A percentile compares a stretch with the other conserved stretches of the same genome.
These are phyloP conservation scores for Drosophila testacea DNA, from an alignment of 2,888 invertebrate species.

Conservation along the genomic window DNA sequence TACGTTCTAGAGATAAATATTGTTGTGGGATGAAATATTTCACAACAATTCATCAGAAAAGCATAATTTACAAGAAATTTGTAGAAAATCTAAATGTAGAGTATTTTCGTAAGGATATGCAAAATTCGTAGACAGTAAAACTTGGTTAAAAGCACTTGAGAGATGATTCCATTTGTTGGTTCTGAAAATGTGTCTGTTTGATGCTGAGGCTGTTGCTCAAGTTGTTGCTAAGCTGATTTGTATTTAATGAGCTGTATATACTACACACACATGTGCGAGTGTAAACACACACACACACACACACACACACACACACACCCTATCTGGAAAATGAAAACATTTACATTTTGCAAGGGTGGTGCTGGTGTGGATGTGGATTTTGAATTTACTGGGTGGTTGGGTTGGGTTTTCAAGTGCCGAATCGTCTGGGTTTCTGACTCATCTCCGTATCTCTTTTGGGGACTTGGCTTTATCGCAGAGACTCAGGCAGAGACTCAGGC, in stretches of 20 bases:
- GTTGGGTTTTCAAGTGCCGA: constrained; percentile 32
- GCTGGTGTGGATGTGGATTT: constrained; percentile 8
- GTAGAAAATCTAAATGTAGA: neutral
- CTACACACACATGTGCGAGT: constrained; percentile 3
- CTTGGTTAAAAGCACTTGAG: constrained; percentile 1
- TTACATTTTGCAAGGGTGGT: constrained; percentile 45
- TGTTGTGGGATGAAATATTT: no score
- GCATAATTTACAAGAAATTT: no score
- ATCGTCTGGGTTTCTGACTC: constrained; percentile 17
- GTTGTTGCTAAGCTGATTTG: constrained; percentile 73
- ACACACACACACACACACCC: constrained; percentile 16
- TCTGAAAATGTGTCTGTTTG: neutral
- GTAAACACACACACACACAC: constrained; percentile 17
- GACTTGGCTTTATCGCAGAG: constrained; percentile 42
- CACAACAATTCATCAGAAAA: no score
- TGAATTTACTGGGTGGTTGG: constrained; percentile 2
- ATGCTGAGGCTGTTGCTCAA: constrained; percentile 22
- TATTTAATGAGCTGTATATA: constrained; percentile 76
- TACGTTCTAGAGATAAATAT: no score
- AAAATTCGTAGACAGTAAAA: constrained; percentile 1
- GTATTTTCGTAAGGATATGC: neutral
- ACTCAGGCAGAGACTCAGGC: constrained; percentile 37
- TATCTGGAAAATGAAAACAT: constrained; percentile 67
- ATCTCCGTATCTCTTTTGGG: neutral
- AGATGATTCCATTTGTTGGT: neutral